These are phyloP conservation scores for Montipora foliosa DNA, from an alignment of 64 coral and sea anemone species.

Conservation along the genomic window DNA sequence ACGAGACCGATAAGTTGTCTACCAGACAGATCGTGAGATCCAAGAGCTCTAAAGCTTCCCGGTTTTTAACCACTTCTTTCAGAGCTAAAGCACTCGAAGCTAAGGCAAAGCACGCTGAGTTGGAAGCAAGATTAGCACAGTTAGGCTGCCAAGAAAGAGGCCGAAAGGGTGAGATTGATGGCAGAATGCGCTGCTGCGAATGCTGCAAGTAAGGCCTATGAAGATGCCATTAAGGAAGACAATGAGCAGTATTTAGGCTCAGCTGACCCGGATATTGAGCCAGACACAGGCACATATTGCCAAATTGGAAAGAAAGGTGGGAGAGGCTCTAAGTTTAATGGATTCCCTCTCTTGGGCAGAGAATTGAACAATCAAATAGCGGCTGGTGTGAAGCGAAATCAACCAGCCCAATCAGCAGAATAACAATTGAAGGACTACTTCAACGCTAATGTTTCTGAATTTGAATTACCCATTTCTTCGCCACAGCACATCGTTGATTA, in stretches of 20 bases:
- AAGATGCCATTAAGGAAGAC: conserved; percentile 10
- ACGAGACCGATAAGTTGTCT: no score
- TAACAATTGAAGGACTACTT: not conserved
- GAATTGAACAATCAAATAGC: not conserved
- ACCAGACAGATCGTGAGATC: not conserved
- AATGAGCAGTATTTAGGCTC: conserved; percentile 20
- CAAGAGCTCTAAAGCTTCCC: conserved; percentile 16
- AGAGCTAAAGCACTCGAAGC: conserved; percentile 19
- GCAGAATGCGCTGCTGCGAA: no score
- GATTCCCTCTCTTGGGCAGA: not conserved
- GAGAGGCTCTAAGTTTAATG: not conserved
- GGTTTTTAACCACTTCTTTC: conserved; percentile 20
- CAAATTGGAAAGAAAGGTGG: not conserved
- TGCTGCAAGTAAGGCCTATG: conserved; percentile 9
- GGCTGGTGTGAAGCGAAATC: no score
- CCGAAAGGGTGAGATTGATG: no score
- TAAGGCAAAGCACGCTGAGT: no score
- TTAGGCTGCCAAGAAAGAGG: no score
- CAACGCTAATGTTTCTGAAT: not conserved
- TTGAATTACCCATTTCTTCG: not conserved
- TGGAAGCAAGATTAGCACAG: no score
- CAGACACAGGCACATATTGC: not conserved
- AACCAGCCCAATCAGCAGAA: not conserved
- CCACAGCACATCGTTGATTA: not conserved
- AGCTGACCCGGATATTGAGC: conserved; percentile 60